Base-by-base conservation (phyloP, 2,113 vertebrate species). In the Ammodytes marinus region DNA sequence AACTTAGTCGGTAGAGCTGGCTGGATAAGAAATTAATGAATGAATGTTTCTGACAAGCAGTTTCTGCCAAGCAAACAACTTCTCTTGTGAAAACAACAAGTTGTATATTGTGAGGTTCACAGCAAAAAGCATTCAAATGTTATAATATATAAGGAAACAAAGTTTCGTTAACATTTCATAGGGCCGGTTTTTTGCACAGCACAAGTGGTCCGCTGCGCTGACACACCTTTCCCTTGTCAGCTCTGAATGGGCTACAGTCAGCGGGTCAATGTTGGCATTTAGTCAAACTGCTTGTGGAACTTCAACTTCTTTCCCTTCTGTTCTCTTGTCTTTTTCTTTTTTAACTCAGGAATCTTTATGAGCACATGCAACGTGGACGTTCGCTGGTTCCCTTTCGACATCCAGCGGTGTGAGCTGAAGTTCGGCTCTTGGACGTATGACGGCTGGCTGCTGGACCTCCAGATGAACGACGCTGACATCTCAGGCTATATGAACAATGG, bases 391-490 rank as follows among this genome's bases (percentile, higher is more conserved):
- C 95, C 95, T 12, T 96, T 96, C 15, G 95, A 96, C 90, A 93
- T 95, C 63, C 95, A 96, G 86, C 93, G 88, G 77, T 96, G 95
- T 6, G 93, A 95, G 88, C 83, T 96, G 46, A 96, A 96, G 89
- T 96, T 96, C 42, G 95, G 95, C 79, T 96, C 95, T 0, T 96
- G 95, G 95, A 95, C 95, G 0, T 95, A 94, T 17, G 95, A 96
- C 4, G 95, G 95, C 52, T 96, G 95, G 95, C 89, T 95, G 67
- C 85, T 96, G 76, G 95, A 96, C 82, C 95, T 96, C 43, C 95
- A 95, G 79, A 95, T 96, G 95, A 90, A n/a, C 0, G 93, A 95
- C 0, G 95, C 95, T 0, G 95, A 96, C 86, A 75, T 94, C 78
- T 95, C 95, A 0, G 85, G 92, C 65, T 96, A 93, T 91, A 95